A percentile compares a stretch with the other conserved stretches of the same genome.
These are phyloP conservation scores for Chaenogobius annularis DNA, from an alignment of 2,113 vertebrate genomes.

Conservation along the genomic window DNA sequence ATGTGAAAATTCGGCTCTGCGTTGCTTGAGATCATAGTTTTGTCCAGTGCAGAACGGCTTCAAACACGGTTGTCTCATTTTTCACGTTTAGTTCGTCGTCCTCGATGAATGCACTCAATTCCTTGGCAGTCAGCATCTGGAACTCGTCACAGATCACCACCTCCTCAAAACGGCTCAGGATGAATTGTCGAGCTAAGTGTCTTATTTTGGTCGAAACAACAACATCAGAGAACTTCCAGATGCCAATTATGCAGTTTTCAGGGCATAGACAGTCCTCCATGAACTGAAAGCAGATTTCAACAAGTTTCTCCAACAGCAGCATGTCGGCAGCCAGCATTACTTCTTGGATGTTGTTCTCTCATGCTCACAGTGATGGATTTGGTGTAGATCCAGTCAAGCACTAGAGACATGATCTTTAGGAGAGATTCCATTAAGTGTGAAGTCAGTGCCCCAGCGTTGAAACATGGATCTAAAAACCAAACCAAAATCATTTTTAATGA, in stretches of 20 bases:
- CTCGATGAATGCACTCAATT: conserved; percentile 77
- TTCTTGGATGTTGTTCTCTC: conserved; percentile 71
- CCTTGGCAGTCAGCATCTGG: conserved; percentile 71
- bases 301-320: conserved; percentile 73
- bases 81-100: conserved; percentile 49
- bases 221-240: conserved; percentile 70
- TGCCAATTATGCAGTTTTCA: conserved; percentile 74
- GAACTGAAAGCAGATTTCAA: conserved; percentile 77
- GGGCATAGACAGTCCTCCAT: conserved; percentile 72
- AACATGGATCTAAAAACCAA: conserved; percentile 37
- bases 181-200: conserved; percentile 73
- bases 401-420: conserved; percentile 31
- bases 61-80: conserved; percentile 20
- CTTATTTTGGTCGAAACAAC: conserved; percentile 56
- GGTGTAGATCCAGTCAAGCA: conserved; percentile 51
- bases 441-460: neutral
- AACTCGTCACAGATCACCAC: conserved; percentile 74
- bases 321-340: conserved; percentile 78
- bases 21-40: neutral
- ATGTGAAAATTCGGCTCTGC: neutral
- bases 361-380: conserved; percentile 53
- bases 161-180: conserved; percentile 81
- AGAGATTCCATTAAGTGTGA: neutral
- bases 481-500: neutral
- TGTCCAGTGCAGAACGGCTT: conserved; percentile 46